Percentiles rank a stretch among this genome's conserved stretches.
These are phyloP conservation scores for Agapornis canus DNA, from an alignment of 2,797 vertebrate genomes.

Conservation along the genomic window DNA sequence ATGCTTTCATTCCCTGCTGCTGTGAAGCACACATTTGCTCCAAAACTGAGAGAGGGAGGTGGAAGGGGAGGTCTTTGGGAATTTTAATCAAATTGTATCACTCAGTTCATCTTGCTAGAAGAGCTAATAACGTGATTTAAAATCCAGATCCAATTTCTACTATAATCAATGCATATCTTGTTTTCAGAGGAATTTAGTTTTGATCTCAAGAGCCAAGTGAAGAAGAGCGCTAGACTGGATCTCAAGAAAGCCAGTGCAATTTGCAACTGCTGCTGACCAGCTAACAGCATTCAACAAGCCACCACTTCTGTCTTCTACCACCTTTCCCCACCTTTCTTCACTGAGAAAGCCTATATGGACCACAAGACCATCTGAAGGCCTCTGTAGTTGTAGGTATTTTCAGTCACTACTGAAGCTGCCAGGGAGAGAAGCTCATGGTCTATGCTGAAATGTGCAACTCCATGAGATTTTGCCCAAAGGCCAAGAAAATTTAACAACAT, in stretches of 20 bases:
- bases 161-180: neutral
- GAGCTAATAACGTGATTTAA: conserved; percentile 50
- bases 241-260: fast-evolving
- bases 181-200: neutral
- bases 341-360: neutral
- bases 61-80: conserved; percentile 31
- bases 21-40: conserved; percentile 36
- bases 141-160: conserved; percentile 33
- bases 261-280: neutral
- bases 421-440: neutral
- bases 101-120: conserved; percentile 48
- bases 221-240: neutral
- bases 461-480: neutral
- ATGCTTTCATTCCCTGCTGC: conserved; percentile 9
- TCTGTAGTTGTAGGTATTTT: neutral
- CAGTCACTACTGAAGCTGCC: neutral
- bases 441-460: neutral
- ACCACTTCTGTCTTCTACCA: neutral
- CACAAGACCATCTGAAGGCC: neutral
- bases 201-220: neutral
- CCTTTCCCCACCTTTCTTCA: neutral
- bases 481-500: neutral
- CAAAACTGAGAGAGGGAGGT: neutral
- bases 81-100: conserved; percentile 61
- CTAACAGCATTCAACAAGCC: neutral